Percentiles rank a stretch among this genome's conserved stretches.
Conservation (phyloP, 2,113 vertebrate genomes). For the Cinclus cinclus region DNA sequence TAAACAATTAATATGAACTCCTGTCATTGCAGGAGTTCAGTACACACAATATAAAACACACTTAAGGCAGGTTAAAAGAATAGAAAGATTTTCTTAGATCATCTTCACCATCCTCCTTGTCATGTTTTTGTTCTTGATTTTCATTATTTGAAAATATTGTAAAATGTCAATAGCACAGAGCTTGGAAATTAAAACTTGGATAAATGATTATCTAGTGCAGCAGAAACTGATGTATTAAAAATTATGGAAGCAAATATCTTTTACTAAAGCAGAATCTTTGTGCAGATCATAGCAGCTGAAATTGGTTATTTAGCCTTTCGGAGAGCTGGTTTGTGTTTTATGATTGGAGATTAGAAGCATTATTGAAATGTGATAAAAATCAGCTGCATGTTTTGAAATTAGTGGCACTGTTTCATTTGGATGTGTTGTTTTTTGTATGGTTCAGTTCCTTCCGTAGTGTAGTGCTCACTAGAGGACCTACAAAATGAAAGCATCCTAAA, state of each 20-base stretch:
- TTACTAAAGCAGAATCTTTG: background rate
- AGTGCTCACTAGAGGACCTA: background rate
- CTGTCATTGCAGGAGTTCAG: background rate
- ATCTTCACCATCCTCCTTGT: background rate
- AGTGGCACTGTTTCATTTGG: background rate
- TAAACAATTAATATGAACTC: background rate
- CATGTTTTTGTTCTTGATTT: background rate
- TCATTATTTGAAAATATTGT: background rate
- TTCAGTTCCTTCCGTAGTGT: background rate
- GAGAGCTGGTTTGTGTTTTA: background rate
- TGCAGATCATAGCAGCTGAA: background rate
- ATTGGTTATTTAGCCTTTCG: constrained; percentile 15
- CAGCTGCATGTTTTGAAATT: constrained; percentile 20
- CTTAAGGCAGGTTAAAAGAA: background rate
- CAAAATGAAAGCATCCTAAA: background rate
- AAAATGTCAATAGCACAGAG: background rate
- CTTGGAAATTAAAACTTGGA: background rate
- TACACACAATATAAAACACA: background rate
- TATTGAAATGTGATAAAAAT: constrained; percentile 40
- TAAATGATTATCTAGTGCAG: background rate
- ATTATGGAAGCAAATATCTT: background rate
- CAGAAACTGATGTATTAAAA: background rate
- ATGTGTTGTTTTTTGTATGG: background rate
- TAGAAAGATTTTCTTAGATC: background rate
- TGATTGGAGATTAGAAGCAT: background rate